These are phyloP conservation scores for Clavelina lepadiformis DNA, from an alignment of 23 tunicate species.

Conservation along the genomic window DNA sequence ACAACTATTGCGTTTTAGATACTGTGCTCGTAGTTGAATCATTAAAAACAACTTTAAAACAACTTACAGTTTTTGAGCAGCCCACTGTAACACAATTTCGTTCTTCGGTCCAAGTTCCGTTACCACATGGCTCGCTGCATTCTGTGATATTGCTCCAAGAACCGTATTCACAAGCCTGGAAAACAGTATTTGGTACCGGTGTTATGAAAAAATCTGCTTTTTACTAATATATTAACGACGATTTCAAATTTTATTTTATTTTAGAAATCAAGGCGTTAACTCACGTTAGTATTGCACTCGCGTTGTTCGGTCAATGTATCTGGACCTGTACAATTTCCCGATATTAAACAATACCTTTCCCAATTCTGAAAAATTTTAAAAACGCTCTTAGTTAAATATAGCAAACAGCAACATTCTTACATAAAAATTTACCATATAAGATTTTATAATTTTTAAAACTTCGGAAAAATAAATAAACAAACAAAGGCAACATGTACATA, in stretches of 20 bases:
- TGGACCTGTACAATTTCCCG: no score
- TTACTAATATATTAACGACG: neutral
- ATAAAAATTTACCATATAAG: no score
- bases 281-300: no score
- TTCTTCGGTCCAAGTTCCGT: neutral
- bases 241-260: no score
- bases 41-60: neutral
- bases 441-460: no score
- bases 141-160: neutral
- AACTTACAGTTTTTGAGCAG: slow-evolving; percentile 1
- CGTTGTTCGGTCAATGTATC: no score
- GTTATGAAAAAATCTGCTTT: neutral
- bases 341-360: no score
- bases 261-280: no score
- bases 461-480: no score
- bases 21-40: neutral
- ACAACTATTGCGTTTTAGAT: neutral
- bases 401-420: no score
- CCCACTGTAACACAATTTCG: neutral
- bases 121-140: neutral
- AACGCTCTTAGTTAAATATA: no score
- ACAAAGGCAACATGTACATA: neutral
- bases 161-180: slow-evolving; percentile 1
- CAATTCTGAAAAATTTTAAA: no score
- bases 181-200: neutral